Conservation (phyloP, 2,888 invertebrate species). For the Gryllus longicercus region DNA sequence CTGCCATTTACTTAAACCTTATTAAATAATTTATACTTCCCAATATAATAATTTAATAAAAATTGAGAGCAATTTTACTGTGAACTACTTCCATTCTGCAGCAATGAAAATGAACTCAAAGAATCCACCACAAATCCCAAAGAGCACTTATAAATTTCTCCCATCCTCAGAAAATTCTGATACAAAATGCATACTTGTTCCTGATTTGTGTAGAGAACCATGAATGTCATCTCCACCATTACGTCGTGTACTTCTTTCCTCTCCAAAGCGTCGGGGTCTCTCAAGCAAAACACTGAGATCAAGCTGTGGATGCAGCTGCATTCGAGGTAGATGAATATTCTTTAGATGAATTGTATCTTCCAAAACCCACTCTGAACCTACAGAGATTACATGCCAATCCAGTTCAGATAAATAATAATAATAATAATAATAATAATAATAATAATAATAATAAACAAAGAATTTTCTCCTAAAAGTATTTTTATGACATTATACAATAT, state of each 20-base stretch:
- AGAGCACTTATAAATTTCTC: too few relatives aligned
- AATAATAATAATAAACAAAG: conserved; percentile 19
- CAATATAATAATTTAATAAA: too few relatives aligned
- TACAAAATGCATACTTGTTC: conserved; percentile 41
- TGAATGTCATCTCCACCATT: conserved; percentile 44
- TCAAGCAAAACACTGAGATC: conserved; percentile 81
- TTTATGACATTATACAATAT: too few relatives aligned
- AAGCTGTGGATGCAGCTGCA: conserved; percentile 75
- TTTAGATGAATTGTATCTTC: conserved; percentile 94
- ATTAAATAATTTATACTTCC: too few relatives aligned
- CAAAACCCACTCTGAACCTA: conserved; percentile 73
- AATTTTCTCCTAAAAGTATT: too few relatives aligned
- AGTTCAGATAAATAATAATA: not conserved
- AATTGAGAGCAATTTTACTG: too few relatives aligned
- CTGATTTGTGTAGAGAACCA: conserved; percentile 44
- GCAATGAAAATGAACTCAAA: too few relatives aligned
- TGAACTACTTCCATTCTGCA: too few relatives aligned
- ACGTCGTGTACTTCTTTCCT: not conserved
- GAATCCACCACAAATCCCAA: too few relatives aligned
- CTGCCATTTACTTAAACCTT: too few relatives aligned
- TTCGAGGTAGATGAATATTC: conserved; percentile 83
- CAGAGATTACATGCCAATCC: conserved; percentile 23
- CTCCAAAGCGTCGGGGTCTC: conserved; percentile 47
- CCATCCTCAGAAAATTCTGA: too few relatives aligned
- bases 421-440: too few relatives aligned